phyloP scores from a whole-genome alignment of 2,113 vertebrate genomes.

The Crotalus tigris region DNA sequence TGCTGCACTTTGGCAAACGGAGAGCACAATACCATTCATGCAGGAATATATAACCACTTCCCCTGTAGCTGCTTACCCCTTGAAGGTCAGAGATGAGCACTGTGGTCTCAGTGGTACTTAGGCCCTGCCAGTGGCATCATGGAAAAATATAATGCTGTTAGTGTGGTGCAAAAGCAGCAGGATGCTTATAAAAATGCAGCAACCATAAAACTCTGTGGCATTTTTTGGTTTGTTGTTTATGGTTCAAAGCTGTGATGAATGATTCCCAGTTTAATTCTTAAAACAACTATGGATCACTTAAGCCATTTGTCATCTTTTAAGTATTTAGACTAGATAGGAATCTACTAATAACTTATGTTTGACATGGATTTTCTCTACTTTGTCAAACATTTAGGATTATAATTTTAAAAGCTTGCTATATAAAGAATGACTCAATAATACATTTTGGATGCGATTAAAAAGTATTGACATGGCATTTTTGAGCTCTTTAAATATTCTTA shows the following conservation, averaged over 20 bases:
- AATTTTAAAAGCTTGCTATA: not conserved
- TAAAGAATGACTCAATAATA: not conserved
- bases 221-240: not conserved
- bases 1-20: conserved; percentile 38
- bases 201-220: conserved; percentile 10
- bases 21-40: conserved; percentile 46
- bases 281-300: not conserved
- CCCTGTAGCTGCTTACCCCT: conserved; percentile 70
- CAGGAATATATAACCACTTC: conserved; percentile 47
- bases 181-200: conserved; percentile 28
- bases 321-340: not conserved
- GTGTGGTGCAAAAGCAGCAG: conserved; percentile 35
- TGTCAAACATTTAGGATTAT: conserved; percentile 13
- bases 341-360: not conserved
- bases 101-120: conserved; percentile 72
- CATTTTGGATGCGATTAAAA: not conserved
- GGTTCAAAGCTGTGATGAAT: conserved; percentile 2
- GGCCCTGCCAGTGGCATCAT: conserved; percentile 64
- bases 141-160: conserved; percentile 69
- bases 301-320: not conserved
- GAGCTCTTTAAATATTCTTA: not conserved
- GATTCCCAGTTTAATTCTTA: not conserved
- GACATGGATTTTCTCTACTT: rapidly evolving
- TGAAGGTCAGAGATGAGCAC: conserved; percentile 72
- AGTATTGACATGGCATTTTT: rapidly evolving